Percentiles rank a stretch among this genome's conserved stretches.
These are phyloP conservation scores for Rhingia campestris DNA, from an alignment of 2,888 invertebrate species.

Conservation along the genomic window DNA sequence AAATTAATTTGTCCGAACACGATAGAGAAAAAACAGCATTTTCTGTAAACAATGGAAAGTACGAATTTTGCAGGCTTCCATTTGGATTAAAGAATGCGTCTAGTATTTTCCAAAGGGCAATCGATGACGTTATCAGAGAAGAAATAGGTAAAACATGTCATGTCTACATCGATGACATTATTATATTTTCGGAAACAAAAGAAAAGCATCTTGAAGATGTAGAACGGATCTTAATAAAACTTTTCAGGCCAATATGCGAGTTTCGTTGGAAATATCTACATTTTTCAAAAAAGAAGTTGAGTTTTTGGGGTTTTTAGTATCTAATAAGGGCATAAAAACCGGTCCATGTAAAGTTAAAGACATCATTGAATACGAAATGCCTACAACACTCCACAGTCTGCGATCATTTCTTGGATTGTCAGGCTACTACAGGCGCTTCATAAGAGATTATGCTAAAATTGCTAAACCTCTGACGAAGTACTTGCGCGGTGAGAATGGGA, in stretches of 20 bases:
- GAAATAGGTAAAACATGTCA: constrained; percentile 12
- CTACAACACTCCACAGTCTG: constrained; percentile 10
- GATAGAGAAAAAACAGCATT: neutral
- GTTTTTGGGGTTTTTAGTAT: neutral
- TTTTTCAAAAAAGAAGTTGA: constrained; percentile 15
- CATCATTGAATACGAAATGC: constrained; percentile 1
- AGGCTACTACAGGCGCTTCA: constrained; percentile 6
- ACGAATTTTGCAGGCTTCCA: constrained; percentile 1
- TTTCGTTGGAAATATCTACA: constrained; percentile 8
- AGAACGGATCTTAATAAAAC: neutral
- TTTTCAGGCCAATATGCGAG: constrained; percentile 24
- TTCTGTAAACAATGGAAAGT: neutral
- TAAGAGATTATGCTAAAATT: constrained; percentile 11
- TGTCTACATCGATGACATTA: constrained; percentile 27
- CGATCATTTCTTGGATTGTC: constrained; percentile 44
- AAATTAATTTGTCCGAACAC: too few species aligned
- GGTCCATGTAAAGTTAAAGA: constrained; percentile 7
- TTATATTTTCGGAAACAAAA: constrained; percentile 1
- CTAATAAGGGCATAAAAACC: neutral
- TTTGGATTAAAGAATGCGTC: constrained; percentile 19
- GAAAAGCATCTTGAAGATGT: constrained; percentile 12
- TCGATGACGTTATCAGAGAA: constrained; percentile 17
- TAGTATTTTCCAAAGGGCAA: constrained; percentile 34
- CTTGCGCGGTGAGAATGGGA: constrained; percentile 48
- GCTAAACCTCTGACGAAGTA: constrained; percentile 37